These are phyloP conservation scores for Rhizoglyphus robini DNA, from an alignment of 1,140 invertebrate species.

Conservation along the genomic window DNA sequence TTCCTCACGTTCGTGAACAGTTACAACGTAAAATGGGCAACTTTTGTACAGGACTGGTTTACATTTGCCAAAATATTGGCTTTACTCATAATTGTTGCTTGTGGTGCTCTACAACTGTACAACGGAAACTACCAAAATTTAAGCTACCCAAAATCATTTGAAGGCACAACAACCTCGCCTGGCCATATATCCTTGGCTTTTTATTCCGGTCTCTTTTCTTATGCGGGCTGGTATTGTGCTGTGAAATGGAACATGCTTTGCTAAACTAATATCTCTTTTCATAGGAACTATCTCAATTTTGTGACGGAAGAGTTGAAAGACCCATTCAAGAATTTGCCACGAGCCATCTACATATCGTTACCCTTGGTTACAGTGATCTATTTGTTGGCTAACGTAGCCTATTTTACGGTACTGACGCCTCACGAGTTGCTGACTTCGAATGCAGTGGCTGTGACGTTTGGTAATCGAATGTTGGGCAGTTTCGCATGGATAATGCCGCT, in stretches of 20 bases:
- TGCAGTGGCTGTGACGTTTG: constrained; percentile 85
- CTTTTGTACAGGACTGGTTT: constrained; percentile 79
- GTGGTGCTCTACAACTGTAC: constrained; percentile 44
- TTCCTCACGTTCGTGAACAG: constrained; percentile 87
- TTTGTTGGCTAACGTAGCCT: constrained; percentile 79
- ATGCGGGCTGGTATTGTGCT: constrained; percentile 72
- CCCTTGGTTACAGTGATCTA: constrained; percentile 82
- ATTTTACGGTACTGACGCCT: constrained; percentile 74
- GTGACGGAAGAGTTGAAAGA: constrained; percentile 91
- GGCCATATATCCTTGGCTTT: constrained; percentile 76
- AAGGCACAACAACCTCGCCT: constrained; percentile 57
- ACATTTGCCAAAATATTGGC: constrained; percentile 85
- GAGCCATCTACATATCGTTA: constrained; percentile 82
- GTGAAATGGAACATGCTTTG: constrained; percentile 3
- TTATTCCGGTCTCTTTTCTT: constrained; percentile 90
- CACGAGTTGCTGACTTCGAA: constrained; percentile 64
- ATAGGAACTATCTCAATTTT: constrained; percentile 84
- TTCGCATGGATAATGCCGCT: constrained; percentile 64
- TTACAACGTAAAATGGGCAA: constrained; percentile 87
- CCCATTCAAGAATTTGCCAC: constrained; percentile 75
- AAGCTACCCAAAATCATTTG: constrained; percentile 48
- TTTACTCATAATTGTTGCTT: constrained; percentile 67
- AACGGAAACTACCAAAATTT: constrained; percentile 51
- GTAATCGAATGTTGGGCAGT: constrained; percentile 52
- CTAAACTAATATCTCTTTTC: constrained; percentile 29